Evolutionary conservation across 2,888 invertebrate species (phyloP).

Genomic region (Molorchus minor): DNA sequence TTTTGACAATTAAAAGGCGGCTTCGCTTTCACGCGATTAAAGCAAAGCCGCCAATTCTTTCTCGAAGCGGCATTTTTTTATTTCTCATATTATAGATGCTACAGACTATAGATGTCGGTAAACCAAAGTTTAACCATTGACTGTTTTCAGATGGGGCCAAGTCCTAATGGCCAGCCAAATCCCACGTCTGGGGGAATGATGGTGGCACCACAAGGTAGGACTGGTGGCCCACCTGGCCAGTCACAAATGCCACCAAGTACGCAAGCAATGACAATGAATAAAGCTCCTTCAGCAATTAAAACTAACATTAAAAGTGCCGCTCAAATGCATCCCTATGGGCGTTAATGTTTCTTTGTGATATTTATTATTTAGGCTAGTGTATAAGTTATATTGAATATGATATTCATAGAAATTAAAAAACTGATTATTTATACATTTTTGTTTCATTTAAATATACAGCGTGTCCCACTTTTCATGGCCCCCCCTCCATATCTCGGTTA

Average conservation of each 20-base stretch:
- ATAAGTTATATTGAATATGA: no score
- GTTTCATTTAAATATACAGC: no score
- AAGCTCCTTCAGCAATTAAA: conserved; percentile 90
- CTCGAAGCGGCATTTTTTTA: no score
- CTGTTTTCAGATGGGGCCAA: conserved; percentile 54
- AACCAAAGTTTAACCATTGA: not conserved
- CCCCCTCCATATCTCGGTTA: no score
- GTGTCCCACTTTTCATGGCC: no score
- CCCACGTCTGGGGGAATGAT: conserved; percentile 63
- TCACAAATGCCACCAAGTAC: conserved; percentile 70
- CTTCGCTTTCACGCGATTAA: no score
- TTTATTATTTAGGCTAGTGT: not conserved
- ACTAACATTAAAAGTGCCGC: conserved; percentile 92
- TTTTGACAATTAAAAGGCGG: no score
- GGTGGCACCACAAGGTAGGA: conserved; percentile 63
- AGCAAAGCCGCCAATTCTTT: no score
- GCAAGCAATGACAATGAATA: conserved; percentile 73
- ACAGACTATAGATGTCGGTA: no score
- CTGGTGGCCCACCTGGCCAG: conserved; percentile 68
- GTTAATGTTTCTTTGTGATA: conserved; percentile 59
- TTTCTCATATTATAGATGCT: no score
- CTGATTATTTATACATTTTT: no score
- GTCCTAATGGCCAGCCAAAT: conserved; percentile 60
- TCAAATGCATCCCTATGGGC: conserved; percentile 87
- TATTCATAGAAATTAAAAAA: no score